These are phyloP conservation scores for Stratiomys singularior DNA, from an alignment of 2,888 invertebrate species.

Conservation along the genomic window DNA sequence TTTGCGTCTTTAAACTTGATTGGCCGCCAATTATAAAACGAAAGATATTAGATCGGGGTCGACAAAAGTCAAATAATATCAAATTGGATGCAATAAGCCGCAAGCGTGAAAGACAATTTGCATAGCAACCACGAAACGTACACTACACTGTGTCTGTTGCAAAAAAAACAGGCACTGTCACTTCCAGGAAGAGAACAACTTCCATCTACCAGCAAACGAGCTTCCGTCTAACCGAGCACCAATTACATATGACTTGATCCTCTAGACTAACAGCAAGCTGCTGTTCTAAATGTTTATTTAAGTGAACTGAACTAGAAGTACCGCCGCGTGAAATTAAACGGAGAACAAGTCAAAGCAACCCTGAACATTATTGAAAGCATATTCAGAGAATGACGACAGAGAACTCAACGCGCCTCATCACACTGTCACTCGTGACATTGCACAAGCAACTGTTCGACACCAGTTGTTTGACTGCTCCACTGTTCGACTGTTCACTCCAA, in stretches of 20 bases:
- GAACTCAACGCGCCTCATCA: not conserved
- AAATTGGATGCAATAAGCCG: not conserved
- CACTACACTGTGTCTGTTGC: not conserved
- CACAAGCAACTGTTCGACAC: conserved; percentile 3
- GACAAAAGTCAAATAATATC: too few species aligned
- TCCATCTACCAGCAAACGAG: not conserved
- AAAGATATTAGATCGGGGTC: not conserved
- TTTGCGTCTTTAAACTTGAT: not conserved
- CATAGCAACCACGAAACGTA: not conserved
- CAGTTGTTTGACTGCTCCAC: too few species aligned
- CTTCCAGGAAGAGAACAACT: not conserved
- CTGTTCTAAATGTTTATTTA: too few species aligned
- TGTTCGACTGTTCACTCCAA: too few species aligned
- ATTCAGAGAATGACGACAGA: too few species aligned
- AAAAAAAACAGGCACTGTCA: not conserved
- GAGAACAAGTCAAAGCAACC: not conserved
- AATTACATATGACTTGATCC: too few species aligned
- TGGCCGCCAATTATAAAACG: not conserved
- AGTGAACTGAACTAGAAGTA: too few species aligned
- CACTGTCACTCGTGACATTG: conserved; percentile 27
- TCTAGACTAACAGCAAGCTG: too few species aligned
- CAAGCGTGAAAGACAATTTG: not conserved
- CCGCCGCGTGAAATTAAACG: too few species aligned
- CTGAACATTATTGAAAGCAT: not conserved
- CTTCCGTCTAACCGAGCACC: not conserved